Evolutionary conservation across 2,888 invertebrate species (phyloP).

Genomic region (Orthosia cruda): DNA sequence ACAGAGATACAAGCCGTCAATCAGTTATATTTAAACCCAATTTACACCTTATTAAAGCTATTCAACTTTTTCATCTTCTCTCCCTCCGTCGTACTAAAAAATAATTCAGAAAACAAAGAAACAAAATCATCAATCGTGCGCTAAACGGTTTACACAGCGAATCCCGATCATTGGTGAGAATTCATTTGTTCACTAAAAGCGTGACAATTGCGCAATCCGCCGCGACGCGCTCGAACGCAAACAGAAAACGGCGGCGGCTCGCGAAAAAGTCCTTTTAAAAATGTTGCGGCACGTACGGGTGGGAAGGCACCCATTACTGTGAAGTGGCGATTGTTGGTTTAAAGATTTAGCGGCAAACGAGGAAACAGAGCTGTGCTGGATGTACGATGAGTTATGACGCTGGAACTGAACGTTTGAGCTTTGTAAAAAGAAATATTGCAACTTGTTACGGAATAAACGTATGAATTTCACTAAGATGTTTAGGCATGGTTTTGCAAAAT

Average conservation of each 20-base stretch:
- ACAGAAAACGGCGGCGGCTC: constrained; percentile 83
- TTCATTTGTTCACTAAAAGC: constrained; percentile 89
- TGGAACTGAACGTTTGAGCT: constrained; percentile 18
- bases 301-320: constrained; percentile 90
- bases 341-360: constrained; percentile 88
- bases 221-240: constrained; percentile 77
- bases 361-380: constrained; percentile 69
- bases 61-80: constrained; percentile 41
- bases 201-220: constrained; percentile 84
- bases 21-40: too few relatives aligned
- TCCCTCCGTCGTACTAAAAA: constrained; percentile 22
- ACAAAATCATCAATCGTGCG: constrained; percentile 75
- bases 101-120: constrained; percentile 39
- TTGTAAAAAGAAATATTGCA: not conserved
- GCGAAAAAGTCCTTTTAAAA: constrained; percentile 92
- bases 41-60: constrained; percentile 4
- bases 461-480: too few relatives aligned
- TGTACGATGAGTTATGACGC: constrained; percentile 1
- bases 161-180: constrained; percentile 86
- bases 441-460: too few relatives aligned
- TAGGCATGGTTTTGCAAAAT: too few relatives aligned
- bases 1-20: not conserved
- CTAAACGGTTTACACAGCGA: constrained; percentile 85
- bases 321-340: constrained; percentile 90
- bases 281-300: constrained; percentile 91